Evolutionary conservation across 2,113 vertebrate species (phyloP), one percentile per base, ranked within the genome.

Genomic region (Tragelaphus scriptus): DNA sequence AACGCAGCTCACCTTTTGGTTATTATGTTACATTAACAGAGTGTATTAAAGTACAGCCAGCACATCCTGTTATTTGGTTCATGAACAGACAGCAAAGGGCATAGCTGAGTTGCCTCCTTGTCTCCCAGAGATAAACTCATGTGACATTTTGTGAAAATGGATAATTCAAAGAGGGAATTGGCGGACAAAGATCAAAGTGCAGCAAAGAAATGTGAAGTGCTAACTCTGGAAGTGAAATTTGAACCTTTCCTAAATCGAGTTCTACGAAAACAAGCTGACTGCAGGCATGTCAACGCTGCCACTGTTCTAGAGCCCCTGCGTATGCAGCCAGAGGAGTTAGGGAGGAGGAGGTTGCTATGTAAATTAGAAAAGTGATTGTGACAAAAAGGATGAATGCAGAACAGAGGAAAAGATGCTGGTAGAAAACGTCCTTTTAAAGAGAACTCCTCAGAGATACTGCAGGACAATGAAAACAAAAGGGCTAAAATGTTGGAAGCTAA

Each of bases 211-310:
- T 81, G 53, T n/a, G 68, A 59, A 71, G 16, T 90, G 59, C 49
- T 88, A 84, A 82, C 55, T 47, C 28, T 85, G 65, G 47, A 96
- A 92, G n/a, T 58, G 81, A 92, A 96, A 90, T 96, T 53, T 94
- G 28, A 80, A 90, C 36, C 53, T 32, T 3, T 84, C 47, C 2
- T 49, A 55, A 85, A 93, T 30, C 82, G 28, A 40, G 6, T 79
- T 97, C 25, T 86, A 51, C 26, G 36, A 86, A 11, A 65, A 25
- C 59, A 19, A 61, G 30, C 9, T 63, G 40, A 94, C 36, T 23
- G n/a, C 40, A 53, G 16, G 26, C 61, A 17, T 87, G 47, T 84
- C 28, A 63, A 12, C 28, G 11, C 13, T 75, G n/a, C 25, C 10
- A 23, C n/a, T 81, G 23, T 85, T 61, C 7, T 53, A 59, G 88